These are phyloP conservation scores for Tethya wilhelma DNA, from an alignment of 37 sponge, comb jelly and placozoan species.

Conservation along the genomic window DNA sequence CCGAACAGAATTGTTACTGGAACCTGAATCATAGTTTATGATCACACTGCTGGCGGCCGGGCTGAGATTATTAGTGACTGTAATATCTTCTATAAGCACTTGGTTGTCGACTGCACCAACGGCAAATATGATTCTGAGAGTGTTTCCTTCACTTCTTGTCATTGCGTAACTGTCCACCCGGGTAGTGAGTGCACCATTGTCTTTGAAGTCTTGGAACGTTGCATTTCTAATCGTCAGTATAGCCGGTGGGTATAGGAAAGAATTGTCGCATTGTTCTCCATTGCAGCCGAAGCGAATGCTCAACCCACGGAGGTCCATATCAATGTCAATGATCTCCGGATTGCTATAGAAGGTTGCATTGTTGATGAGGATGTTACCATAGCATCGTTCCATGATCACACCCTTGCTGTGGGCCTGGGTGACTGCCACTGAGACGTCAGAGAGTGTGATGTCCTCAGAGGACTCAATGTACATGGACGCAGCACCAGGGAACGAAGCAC, in stretches of 20 bases:
- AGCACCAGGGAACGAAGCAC: not conserved
- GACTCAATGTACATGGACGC: slow-evolving; percentile 23
- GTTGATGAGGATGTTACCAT: slow-evolving; percentile 9
- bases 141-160: not conserved
- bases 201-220: not conserved
- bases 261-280: slow-evolving; percentile 4
- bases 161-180: slow-evolving; percentile 23
- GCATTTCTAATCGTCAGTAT: not conserved
- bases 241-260: not conserved
- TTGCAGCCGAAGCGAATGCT: slow-evolving; percentile 6
- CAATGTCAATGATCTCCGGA: not conserved
- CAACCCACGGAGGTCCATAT: not conserved
- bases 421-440: slow-evolving; percentile 25
- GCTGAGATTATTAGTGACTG: slow-evolving; percentile 3
- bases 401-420: slow-evolving; percentile 2
- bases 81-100: slow-evolving; percentile 2
- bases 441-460: slow-evolving; percentile 11
- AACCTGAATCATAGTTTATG: slow-evolving; percentile 13
- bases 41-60: slow-evolving; percentile 13
- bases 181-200: not conserved
- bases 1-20: slow-evolving; percentile 30
- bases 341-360: slow-evolving; percentile 19
- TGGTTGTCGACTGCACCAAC: not conserved
- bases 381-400: not conserved
- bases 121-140: slow-evolving; percentile 15